Evolutionary conservation across 2,888 invertebrate genomes (phyloP), one percentile per base, ranked within the genome.

Genomic region (Pilophorus perplexus): DNA sequence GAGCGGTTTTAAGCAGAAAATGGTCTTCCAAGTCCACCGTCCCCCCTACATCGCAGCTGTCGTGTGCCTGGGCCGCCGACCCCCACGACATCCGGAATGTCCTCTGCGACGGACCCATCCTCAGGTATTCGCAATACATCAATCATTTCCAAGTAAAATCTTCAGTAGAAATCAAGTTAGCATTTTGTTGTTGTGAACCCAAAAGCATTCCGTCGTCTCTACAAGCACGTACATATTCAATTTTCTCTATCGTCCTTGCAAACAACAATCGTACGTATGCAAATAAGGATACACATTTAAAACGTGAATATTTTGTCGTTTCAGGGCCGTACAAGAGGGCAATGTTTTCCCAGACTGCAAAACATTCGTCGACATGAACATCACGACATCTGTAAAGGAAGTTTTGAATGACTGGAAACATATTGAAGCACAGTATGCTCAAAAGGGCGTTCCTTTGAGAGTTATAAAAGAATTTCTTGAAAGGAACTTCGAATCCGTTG

Each of bases 311-410:
- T n/a, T n/a, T n/a, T 92, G 2, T 81, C 92, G 55, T n/a, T n/a
- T n/a, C n/a, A 84, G 88, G 72, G 81, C 84, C 16, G 83, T 91
- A 2, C 90, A 91, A 76, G 78, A 83, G 76, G 81, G 86, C 0
- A 76, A 79, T 18, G 77, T 91, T 66, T 90, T 81, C 76, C 75
- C 79, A 4, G 92, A 93, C 76, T 90, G 90, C 37, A 93, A 93
- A 76, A 85, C 87, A 0, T 92, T 91, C 77, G 91, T 92, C n/a
- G 91, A 93, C 75, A 83, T 87, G 78, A 84, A 85, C 70, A 80
- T 91, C 77, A 72, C 69, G 46, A 59, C 59, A 16, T 23, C 42
- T 27, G 8, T 42, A 0, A 2, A 27, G 1, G 18, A n/a, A 1
- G 18, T 59, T 18, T n/a, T 23, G 12, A n/a, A 18, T n/a, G 59